These are phyloP conservation scores for Iselma pallidipennis DNA, from an alignment of 2,888 invertebrate species.

Conservation along the genomic window DNA sequence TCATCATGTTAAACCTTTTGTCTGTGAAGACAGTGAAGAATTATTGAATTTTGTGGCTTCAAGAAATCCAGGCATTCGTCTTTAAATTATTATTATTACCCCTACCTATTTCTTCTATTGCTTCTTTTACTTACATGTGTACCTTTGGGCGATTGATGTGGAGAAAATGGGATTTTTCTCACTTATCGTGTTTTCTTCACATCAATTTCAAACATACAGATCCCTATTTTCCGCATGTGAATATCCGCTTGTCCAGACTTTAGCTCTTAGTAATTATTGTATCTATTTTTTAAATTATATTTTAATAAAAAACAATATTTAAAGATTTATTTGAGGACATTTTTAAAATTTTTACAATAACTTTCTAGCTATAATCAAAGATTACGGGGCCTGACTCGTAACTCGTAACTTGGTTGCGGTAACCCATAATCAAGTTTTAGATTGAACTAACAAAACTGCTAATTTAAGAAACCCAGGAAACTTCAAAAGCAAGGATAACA, in stretches of 20 bases:
- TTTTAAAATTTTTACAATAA: too few species aligned
- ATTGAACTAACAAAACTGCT: too few species aligned
- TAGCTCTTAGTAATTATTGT: slow-evolving; percentile 35
- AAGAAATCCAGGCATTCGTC: slow-evolving; percentile 82
- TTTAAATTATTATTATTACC: slow-evolving; percentile 58
- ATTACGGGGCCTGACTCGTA: too few species aligned
- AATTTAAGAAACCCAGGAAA: too few species aligned
- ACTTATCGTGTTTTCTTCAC: slow-evolving; percentile 9
- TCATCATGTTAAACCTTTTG: slow-evolving; percentile 86
- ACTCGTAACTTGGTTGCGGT: too few species aligned
- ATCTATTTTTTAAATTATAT: slow-evolving; percentile 49
- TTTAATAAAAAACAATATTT: slow-evolving; percentile 46
- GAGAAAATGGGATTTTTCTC: too few species aligned
- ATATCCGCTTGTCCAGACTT: slow-evolving; percentile 37
- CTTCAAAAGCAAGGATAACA: too few species aligned
- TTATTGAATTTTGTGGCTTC: slow-evolving; percentile 90
- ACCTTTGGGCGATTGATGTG: slow-evolving; percentile 5
- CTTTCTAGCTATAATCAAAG: too few species aligned
- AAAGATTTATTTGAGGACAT: too few species aligned
- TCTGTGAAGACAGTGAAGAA: slow-evolving; percentile 86
- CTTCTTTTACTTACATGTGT: slow-evolving; percentile 7
- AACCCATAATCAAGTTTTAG: too few species aligned
- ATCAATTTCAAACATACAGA: neutral
- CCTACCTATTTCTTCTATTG: neutral
- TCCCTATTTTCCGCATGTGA: slow-evolving; percentile 38